A percentile compares a stretch with the other conserved stretches of the same genome.
Evolutionary conservation across 2,888 invertebrate genomes (phyloP).

Genomic region (Lymantria dispar): DNA sequence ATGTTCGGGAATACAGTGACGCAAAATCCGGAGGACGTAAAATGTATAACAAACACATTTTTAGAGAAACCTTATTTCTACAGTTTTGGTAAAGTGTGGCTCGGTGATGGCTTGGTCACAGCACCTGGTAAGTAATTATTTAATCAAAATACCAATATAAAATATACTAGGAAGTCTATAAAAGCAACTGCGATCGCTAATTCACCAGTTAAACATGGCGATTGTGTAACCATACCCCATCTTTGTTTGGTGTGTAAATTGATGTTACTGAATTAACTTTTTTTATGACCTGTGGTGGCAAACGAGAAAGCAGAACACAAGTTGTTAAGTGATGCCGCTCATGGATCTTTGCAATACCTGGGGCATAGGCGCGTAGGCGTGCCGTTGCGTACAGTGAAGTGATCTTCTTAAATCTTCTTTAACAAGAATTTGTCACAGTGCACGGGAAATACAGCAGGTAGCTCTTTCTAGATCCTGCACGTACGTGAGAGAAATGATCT

Average conservation of each 20-base stretch:
- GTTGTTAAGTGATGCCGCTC: too few relatives aligned
- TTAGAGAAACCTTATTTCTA: conserved; percentile 59
- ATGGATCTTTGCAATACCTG: too few relatives aligned
- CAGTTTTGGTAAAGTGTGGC: conserved; percentile 49
- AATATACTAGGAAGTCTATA: too few relatives aligned
- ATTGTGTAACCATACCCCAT: neutral
- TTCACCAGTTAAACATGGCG: neutral
- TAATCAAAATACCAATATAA: too few relatives aligned
- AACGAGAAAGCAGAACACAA: too few relatives aligned
- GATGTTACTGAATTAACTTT: too few relatives aligned
- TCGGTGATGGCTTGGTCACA: conserved; percentile 60
- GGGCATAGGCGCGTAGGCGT: neutral
- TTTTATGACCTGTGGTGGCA: too few relatives aligned
- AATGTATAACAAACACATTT: conserved; percentile 44
- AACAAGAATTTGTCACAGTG: neutral
- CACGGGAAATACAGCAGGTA: neutral
- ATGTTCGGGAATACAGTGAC: conserved; percentile 37
- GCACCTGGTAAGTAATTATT: conserved; percentile 52
- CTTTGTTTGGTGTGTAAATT: too few relatives aligned
- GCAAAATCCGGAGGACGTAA: conserved; percentile 54
- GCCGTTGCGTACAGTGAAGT: neutral
- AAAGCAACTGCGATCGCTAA: too few relatives aligned
- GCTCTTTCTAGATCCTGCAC: too few relatives aligned
- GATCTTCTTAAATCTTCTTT: neutral
- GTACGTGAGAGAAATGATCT: too few relatives aligned